Evolutionary conservation across 2,888 invertebrate species (phyloP).

Genomic region (Agrilus cyanescens): DNA sequence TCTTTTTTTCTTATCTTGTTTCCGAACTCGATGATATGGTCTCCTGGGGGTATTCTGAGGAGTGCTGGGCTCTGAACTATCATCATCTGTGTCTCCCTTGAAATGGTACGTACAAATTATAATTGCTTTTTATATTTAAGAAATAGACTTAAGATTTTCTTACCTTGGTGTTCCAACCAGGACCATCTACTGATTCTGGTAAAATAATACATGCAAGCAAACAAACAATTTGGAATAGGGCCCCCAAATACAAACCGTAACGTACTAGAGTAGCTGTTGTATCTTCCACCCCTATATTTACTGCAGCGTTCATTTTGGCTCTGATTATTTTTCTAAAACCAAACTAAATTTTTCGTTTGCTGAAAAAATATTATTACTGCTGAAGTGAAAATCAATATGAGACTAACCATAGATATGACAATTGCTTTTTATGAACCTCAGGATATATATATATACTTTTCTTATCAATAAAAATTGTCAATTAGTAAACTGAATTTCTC

Average conservation of each 20-base stretch:
- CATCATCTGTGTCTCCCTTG: constrained; percentile 57
- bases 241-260: constrained; percentile 74
- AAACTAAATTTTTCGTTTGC: no score
- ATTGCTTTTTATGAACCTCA: no score
- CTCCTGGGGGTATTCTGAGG: constrained; percentile 56
- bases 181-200: constrained; percentile 46
- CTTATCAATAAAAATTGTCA: no score
- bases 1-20: constrained; percentile 61
- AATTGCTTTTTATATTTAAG: constrained; percentile 5
- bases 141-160: constrained; percentile 3
- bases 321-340: no score
- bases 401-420: no score
- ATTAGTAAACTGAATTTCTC: no score
- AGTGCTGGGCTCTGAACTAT: constrained; percentile 60
- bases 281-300: constrained; percentile 52
- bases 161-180: constrained; percentile 40
- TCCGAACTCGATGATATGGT: constrained; percentile 48
- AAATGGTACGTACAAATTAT: constrained; percentile 7
- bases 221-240: constrained; percentile 77
- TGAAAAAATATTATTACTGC: no score
- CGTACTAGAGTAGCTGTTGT: constrained; percentile 61
- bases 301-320: constrained; percentile 33
- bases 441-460: no score
- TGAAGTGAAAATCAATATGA: no score
- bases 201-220: constrained; percentile 71